Evolutionary conservation across 2,888 invertebrate genomes (phyloP).

Genomic region (Dendrolimus pini): DNA sequence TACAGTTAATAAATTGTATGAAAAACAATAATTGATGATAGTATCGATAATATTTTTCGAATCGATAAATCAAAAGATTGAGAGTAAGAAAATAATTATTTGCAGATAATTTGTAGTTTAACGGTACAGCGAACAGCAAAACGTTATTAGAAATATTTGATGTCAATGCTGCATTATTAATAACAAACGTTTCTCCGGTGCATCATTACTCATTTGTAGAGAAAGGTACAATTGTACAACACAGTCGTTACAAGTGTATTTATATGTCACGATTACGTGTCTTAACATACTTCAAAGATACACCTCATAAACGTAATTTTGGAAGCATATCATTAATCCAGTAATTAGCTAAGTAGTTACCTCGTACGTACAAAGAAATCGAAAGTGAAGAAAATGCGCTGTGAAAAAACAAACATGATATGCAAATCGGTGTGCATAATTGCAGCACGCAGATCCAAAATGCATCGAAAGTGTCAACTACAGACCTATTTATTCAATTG

Average conservation of each 20-base stretch:
- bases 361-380: too few relatives aligned
- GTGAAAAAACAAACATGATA: too few relatives aligned
- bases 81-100: neutral
- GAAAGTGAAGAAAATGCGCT: too few relatives aligned
- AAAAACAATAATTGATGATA: too few relatives aligned
- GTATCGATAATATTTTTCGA: too few relatives aligned
- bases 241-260: too few relatives aligned
- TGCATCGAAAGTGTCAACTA: too few relatives aligned
- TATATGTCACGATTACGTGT: too few relatives aligned
- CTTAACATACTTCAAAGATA: neutral
- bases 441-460: too few relatives aligned
- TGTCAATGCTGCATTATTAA: neutral
- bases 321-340: neutral
- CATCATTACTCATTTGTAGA: neutral
- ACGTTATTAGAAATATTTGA: neutral
- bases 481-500: too few relatives aligned
- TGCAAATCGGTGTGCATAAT: too few relatives aligned
- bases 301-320: neutral
- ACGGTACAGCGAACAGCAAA: neutral
- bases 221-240: neutral
- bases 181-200: neutral
- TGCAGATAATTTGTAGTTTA: neutral
- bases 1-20: too few relatives aligned
- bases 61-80: neutral
- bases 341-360: neutral